These are phyloP conservation scores for Synergus laeviventris DNA, from an alignment of 2,888 invertebrate species.

Conservation along the genomic window DNA sequence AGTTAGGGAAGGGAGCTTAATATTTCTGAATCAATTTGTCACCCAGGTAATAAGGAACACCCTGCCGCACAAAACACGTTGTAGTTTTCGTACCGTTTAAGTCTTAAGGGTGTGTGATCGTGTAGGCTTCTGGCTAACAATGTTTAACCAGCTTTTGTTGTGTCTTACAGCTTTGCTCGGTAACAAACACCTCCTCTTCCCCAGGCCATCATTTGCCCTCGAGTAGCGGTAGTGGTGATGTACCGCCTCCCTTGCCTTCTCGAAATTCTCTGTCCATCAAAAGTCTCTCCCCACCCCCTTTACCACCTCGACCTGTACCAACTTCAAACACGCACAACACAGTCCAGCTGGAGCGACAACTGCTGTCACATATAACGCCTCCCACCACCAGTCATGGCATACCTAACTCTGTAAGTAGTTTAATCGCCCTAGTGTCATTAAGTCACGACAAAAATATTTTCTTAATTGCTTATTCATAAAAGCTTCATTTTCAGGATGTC, in stretches of 20 bases:
- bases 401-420: constrained; percentile 76
- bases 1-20: neutral
- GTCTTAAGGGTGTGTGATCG: constrained; percentile 28
- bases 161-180: constrained; percentile 76
- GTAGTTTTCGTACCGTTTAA: constrained; percentile 17
- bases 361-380: constrained; percentile 75
- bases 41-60: neutral
- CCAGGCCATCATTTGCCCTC: constrained; percentile 71
- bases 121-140: constrained; percentile 52
- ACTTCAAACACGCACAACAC: constrained; percentile 72
- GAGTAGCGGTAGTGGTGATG: constrained; percentile 69
- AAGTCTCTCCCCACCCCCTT: constrained; percentile 78
- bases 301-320: constrained; percentile 79
- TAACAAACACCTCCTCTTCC: constrained; percentile 73
- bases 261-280: constrained; percentile 75
- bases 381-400: constrained; percentile 74
- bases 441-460: constrained; percentile 15
- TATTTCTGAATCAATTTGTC: neutral
- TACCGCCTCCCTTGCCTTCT: constrained; percentile 76
- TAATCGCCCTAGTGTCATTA: constrained; percentile 62
- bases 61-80: constrained; percentile 4
- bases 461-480: neutral
- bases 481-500: neutral
- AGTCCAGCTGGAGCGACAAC: constrained; percentile 73
- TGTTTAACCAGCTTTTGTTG: constrained; percentile 69